Evolutionary conservation across 2,888 invertebrate genomes (phyloP).

Genomic region (Chrysolina americana): DNA sequence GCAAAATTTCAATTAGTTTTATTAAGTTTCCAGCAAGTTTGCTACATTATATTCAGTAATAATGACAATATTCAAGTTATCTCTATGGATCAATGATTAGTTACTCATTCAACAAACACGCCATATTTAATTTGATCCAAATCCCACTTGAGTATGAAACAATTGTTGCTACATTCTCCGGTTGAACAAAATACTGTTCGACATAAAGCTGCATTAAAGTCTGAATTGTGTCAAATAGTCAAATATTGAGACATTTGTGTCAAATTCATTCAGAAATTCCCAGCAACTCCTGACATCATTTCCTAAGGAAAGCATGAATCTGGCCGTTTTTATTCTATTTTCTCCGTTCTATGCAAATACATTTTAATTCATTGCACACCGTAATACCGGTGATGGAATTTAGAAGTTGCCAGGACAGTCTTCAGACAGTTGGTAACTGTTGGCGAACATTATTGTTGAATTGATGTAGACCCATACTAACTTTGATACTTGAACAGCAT

Average conservation of each 20-base stretch:
- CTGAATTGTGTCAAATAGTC: not conserved
- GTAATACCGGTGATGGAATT: conserved; percentile 1
- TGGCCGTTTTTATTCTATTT: not conserved
- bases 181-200: not conserved
- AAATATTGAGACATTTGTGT: conserved; percentile 3
- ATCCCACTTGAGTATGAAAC: not conserved
- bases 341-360: not conserved
- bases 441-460: too few relatives aligned
- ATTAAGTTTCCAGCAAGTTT: too few relatives aligned
- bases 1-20: too few relatives aligned
- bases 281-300: not conserved
- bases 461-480: too few relatives aligned
- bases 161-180: too few relatives aligned
- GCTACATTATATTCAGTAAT: too few relatives aligned
- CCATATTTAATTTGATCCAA: too few relatives aligned
- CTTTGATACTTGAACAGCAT: too few relatives aligned
- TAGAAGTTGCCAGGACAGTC: not conserved
- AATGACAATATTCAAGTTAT: too few relatives aligned
- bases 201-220: not conserved
- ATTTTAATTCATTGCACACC: conserved; percentile 20
- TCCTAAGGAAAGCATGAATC: conserved; percentile 9
- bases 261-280: conserved; percentile 21
- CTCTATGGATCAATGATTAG: too few relatives aligned
- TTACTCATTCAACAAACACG: too few relatives aligned
- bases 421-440: not conserved